Conservation (phyloP, 2,888 invertebrate genomes). For the Venusia cambrica region DNA sequence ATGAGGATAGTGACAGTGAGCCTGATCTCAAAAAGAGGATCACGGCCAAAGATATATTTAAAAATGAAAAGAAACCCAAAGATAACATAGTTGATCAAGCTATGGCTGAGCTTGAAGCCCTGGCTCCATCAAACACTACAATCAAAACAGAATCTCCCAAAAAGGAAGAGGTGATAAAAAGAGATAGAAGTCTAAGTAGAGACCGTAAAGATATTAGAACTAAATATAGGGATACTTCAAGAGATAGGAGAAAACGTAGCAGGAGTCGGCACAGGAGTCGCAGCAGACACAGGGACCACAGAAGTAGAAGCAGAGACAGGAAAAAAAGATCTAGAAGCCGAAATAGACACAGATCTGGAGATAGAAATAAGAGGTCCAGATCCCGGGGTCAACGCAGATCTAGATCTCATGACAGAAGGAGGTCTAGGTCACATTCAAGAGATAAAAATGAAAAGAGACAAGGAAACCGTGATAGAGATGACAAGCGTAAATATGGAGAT, state of each 20-base stretch:
- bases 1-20: conserved; percentile 56
- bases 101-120: conserved; percentile 92
- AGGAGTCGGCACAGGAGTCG: conserved; percentile 41
- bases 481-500: conserved; percentile 25
- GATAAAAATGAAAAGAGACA: conserved; percentile 25
- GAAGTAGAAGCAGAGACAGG: conserved; percentile 44
- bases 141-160: conserved; percentile 35
- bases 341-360: conserved; percentile 31
- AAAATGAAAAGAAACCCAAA: conserved; percentile 53
- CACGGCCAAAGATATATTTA: conserved; percentile 69
- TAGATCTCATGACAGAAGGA: conserved; percentile 38
- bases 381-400: conserved; percentile 32
- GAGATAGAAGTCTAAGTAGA: conserved; percentile 45
- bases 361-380: conserved; percentile 36
- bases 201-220: conserved; percentile 42
- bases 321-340: conserved; percentile 46
- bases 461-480: conserved; percentile 50
- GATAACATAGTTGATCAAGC: conserved; percentile 86
- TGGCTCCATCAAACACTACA: conserved; percentile 84
- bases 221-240: conserved; percentile 48
- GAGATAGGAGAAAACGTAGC: conserved; percentile 46
- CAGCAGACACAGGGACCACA: conserved; percentile 40
- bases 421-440: conserved; percentile 49
- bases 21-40: conserved; percentile 54
- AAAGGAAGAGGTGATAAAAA: conserved; percentile 43